Percentiles rank a stretch among this genome's conserved stretches.
These are phyloP conservation scores for Ectemnius cavifrons DNA, from an alignment of 2,888 invertebrate genomes.

Conservation along the genomic window DNA sequence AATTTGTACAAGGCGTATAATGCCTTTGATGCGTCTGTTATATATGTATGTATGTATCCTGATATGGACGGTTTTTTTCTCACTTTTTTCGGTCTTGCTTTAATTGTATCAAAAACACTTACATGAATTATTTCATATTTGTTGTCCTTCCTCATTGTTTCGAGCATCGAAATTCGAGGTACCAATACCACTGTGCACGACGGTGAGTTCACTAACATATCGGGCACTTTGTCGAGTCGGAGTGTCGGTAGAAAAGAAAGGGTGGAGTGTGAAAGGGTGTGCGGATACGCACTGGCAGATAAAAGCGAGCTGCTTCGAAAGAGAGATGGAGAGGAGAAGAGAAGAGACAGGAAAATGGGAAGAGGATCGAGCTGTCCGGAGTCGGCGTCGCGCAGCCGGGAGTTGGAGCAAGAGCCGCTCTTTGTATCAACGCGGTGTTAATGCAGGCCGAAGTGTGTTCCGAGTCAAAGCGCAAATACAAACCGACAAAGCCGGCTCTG, in stretches of 20 bases:
- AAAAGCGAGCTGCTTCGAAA: too few relatives aligned
- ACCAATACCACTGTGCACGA: too few relatives aligned
- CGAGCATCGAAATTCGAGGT: too few relatives aligned
- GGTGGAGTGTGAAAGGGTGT: too few relatives aligned
- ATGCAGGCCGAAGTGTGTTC: conserved; percentile 69
- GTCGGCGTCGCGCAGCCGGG: not conserved
- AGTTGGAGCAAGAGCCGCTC: conserved; percentile 29
- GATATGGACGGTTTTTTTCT: too few relatives aligned
- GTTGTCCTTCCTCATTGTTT: too few relatives aligned
- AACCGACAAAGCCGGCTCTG: conserved; percentile 67
- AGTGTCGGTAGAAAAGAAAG: not conserved
- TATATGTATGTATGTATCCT: too few relatives aligned
- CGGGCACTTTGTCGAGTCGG: conserved; percentile 34
- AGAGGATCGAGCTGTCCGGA: conserved; percentile 2
- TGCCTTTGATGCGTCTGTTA: not conserved
- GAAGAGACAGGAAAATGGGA: conserved; percentile 13
- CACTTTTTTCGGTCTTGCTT: too few relatives aligned
- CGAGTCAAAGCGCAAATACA: conserved; percentile 67
- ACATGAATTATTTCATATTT: too few relatives aligned
- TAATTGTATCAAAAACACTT: too few relatives aligned
- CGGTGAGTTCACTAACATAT: not conserved
- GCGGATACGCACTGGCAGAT: too few relatives aligned
- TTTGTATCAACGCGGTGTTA: conserved; percentile 65
- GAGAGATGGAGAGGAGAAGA: not conserved
- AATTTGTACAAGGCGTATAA: not conserved